Base-by-base conservation (phyloP, 2,113 vertebrate genomes). In the Fulica atra region DNA sequence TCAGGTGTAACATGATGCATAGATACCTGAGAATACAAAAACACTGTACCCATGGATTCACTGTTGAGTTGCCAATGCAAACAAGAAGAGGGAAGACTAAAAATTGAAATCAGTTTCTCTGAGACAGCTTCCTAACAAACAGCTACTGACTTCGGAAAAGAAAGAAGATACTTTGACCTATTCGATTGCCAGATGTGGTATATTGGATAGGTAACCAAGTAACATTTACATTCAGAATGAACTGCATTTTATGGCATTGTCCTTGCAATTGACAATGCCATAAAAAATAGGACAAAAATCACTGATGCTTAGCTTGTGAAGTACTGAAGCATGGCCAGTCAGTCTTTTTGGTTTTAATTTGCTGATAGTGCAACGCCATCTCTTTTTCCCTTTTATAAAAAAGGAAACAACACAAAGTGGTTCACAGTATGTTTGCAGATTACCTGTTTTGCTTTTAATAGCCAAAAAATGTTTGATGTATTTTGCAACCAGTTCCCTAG, bases 1-100 rank as follows among this genome's bases (percentile, higher is more conserved):
- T 13, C 4, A 56, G 9, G 35, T 56, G 26, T 8, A 42, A 31
- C 1, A 9, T 0, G 3, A 63, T 7, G 51, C 35, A 31, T 13
- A 60, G 11, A 29, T 36, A 13, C 13, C 29, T 26, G 44, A 17
- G 25, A 60, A 48, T 25, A 70, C 14, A 91, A 11, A 74, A 51
- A 51, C 5, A 5, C 9, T 42, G 28, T 15, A 15, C 18, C 29
- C 44, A 6, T 6, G 10, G 38, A 71, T 76, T 54, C 11, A 1
- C n/a, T 54, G 7, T 13, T 13, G 33, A 68, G 4, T 33, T 91
- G n/a, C 11, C 48, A 72, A 6, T 4, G 25, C 21, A 82, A 73
- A 63, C 10, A 57, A 33, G 48, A 46, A 61, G 20, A 80, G 10
- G 40, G 11, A 89, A 74, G 20, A 61, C 2, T 0, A 0, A 87